Evolutionary conservation across 2,113 vertebrate species (phyloP), one percentile per base, ranked within the genome.

Genomic region (Proterorhinus semilunaris): DNA sequence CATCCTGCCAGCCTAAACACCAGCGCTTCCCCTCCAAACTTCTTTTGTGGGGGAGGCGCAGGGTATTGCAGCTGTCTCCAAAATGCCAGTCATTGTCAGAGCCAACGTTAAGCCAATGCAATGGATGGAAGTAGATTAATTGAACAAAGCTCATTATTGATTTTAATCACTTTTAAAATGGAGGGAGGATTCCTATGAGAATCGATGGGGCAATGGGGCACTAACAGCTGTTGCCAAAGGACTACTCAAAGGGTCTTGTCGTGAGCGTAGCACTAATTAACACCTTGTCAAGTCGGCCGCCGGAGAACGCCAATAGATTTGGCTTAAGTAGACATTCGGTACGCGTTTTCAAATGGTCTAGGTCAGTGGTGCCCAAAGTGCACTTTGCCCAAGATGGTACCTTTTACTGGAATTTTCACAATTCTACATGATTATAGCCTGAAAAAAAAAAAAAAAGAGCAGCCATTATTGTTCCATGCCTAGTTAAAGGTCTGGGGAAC

Each of bases 71-170:
- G 51, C 45, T 10, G 48, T 45, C 67, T 49, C 4, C 4, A 47
- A 82, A 69, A 49, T 74, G 81, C 61, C 78, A 75, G 46, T 80
- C 74, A 83, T 45, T 51, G 6, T 70, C 69, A 59, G 44, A 76
- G 16, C 16, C 61, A 66, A 78, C 73, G 71, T 59, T 55, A 16
- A 55, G 52, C 74, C 49, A 55, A 55, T 27, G 16, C 47, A 48
- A 58, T 50, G 74, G 74, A 87, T 85, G 77, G 78, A 13, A 66
- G 48, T 72, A 80, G 79, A 84, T 85, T 78, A 88, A 73, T 70
- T 74, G 55, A 84, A 87, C 75, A 84, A 82, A 88, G 76, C 75
- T 76, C 66, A 50, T 68, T 82, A 83, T 86, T 83, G 86, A 88
- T 87, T 86, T 83, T 12, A 86, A 91, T 87, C 75, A 69, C 66